A percentile compares a stretch with the other conserved stretches of the same genome.
Evolutionary conservation across 2,113 vertebrate species (phyloP).

Genomic region (Notiomystis cincta): DNA sequence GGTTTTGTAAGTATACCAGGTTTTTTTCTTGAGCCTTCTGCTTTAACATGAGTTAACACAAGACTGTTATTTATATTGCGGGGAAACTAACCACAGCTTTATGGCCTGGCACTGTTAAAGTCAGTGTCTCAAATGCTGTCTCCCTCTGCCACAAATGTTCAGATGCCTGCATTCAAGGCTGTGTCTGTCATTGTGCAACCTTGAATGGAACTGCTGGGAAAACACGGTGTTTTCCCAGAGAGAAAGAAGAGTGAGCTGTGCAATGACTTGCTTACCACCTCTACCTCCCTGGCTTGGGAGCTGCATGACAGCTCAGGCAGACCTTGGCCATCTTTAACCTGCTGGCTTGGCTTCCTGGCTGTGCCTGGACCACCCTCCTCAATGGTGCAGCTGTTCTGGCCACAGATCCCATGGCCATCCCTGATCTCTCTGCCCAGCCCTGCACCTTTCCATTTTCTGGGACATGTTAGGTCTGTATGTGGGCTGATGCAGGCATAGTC

Average conservation of each 20-base stretch:
- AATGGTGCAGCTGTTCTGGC: neutral
- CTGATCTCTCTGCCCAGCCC: neutral
- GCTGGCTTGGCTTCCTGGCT: neutral
- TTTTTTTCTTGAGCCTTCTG: neutral
- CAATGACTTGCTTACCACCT: neutral
- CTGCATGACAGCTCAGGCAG: neutral
- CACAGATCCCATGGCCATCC: neutral
- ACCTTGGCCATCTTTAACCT: neutral
- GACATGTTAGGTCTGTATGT: fast-evolving
- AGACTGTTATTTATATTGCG: neutral
- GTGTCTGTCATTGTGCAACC: neutral
- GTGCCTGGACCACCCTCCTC: too few species aligned
- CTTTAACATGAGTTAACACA: neutral
- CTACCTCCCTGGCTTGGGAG: neutral
- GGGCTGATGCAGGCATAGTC: fast-evolving
- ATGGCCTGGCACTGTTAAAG: neutral
- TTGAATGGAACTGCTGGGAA: neutral
- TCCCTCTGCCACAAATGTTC: neutral
- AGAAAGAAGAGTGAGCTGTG: neutral
- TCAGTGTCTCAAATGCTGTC: neutral
- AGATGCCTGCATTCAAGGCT: neutral
- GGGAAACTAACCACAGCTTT: neutral
- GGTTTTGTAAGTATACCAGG: neutral
- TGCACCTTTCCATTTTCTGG: fast-evolving
- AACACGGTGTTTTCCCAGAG: neutral